Conservation (phyloP, 2,797 vertebrate genomes). For the Hippoglossus hippoglossus region DNA sequence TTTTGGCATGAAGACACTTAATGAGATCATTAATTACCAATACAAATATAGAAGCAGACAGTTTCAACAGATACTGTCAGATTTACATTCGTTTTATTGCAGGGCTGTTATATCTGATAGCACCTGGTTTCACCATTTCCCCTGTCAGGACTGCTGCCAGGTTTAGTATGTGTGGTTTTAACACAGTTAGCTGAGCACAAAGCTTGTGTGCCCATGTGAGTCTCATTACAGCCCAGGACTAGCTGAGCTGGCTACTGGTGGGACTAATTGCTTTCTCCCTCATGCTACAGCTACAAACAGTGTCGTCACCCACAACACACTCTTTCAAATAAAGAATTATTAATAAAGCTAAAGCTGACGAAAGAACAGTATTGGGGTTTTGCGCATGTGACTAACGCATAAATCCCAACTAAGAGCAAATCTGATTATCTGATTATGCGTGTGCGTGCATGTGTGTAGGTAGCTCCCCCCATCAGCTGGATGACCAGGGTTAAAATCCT, state of each 20-base stretch:
- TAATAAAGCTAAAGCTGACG: conserved; percentile 13
- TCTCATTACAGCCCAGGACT: conserved; percentile 70
- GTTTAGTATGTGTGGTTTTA: conserved; percentile 55
- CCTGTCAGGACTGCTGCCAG: conserved; percentile 12
- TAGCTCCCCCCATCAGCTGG: conserved; percentile 7
- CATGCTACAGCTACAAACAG: conserved; percentile 7
- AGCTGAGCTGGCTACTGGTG: conserved; percentile 52
- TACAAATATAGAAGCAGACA: neutral
- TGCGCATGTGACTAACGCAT: conserved; percentile 14
- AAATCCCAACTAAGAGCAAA: conserved; percentile 1
- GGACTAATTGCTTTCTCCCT: conserved; percentile 29
- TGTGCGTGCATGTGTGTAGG: neutral
- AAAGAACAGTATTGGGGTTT: conserved; percentile 3
- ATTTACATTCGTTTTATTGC: neutral
- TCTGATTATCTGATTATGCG: neutral
- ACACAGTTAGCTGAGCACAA: conserved; percentile 67
- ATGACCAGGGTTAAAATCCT: neutral
- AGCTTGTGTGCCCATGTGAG: conserved; percentile 80
- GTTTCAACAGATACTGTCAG: neutral
- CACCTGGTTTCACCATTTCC: neutral
- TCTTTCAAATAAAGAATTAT: conserved; percentile 15
- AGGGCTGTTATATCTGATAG: neutral
- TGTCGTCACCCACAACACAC: conserved; percentile 34
- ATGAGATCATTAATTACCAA: neutral
- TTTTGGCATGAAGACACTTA: neutral